Base-by-base conservation (phyloP, 2,888 invertebrate species). In the Megaustenia siamemsis region DNA sequence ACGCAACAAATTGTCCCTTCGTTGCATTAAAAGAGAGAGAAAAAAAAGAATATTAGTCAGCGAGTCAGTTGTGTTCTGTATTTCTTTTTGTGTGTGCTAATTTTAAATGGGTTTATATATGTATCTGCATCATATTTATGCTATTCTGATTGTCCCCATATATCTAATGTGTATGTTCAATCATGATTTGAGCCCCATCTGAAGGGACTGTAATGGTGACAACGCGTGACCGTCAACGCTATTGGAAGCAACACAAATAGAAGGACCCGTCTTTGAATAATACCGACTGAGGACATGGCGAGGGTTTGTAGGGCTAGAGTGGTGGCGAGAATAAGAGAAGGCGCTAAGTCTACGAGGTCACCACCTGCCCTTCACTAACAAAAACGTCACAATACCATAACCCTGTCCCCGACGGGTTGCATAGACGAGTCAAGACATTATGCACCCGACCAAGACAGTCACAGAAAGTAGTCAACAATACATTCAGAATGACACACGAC, bases 401-500 rank as follows among this genome's bases (percentile, higher is more conserved):
- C 18, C 40, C 69, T 40, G 69, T 40, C 24, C 38, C 69, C 24
- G 24, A 4, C 24, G 38, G 4, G 38, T 69, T 38, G 69, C 69
- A 18, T 40, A 40, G 24, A 12, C 68, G 40, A 69, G 69, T 38
- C 69, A 40, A 69, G 69, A 69, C 24, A 69, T 69, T 69, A 40
- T 69, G 69, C 69, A 69, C 40, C 4, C 69, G 69, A 24, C 69
- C 40, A n/a, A 40, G 40, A n/a, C 40, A 38, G 40, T 69, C 69
- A 40, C 18, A 40, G 40, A 69, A 40, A 69, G 40, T 69, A 40
- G 38, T 69, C 4, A 21, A 38, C 40, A 40, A 38, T 69, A 40
- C 40, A 18, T 24, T 24, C 3, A 18, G n/a, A 69, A 69, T 38
- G 40, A 38, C 38, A 69, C 69, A 40, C 40, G 21, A 40, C 40